A percentile compares a stretch with the other conserved stretches of the same genome.
These are phyloP conservation scores for Manis crassicaudata DNA, from an alignment of 2,797 vertebrate genomes.

Conservation along the genomic window DNA sequence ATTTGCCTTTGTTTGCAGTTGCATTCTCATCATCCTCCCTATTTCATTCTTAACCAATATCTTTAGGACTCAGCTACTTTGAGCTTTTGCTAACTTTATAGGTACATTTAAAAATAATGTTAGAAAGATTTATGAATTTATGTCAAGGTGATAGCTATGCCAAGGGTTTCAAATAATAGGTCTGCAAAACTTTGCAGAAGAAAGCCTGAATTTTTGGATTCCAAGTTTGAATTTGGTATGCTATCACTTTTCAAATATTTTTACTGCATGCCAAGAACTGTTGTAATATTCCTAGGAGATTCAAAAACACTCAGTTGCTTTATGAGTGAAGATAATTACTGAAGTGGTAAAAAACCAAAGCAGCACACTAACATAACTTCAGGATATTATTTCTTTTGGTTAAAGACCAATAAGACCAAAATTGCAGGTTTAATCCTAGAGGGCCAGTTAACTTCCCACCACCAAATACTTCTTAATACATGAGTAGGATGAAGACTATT, in stretches of 20 bases:
- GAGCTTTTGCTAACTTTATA: conserved; percentile 48
- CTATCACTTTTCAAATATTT: conserved; percentile 66
- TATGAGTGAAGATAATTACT: conserved; percentile 47
- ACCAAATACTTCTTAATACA: conserved; percentile 34
- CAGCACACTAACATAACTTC: conserved; percentile 45
- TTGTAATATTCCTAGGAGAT: conserved; percentile 44
- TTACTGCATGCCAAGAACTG: conserved; percentile 64
- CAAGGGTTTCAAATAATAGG: conserved; percentile 61
- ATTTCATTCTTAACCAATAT: not conserved
- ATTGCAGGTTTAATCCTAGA: conserved; percentile 38
- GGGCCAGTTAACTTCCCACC: conserved; percentile 39
- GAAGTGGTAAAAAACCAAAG: conserved; percentile 58
- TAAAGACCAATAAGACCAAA: conserved; percentile 24
- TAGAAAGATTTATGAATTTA: conserved; percentile 26
- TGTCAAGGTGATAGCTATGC: conserved; percentile 54
- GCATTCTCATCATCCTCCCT: not conserved
- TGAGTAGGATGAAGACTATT: not conserved
- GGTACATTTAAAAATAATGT: conserved; percentile 45
- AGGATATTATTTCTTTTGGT: conserved; percentile 53
- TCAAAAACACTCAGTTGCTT: conserved; percentile 62
- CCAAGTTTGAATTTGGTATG: conserved; percentile 54
- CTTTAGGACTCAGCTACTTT: not conserved
- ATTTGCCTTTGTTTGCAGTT: not conserved
- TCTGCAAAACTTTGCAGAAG: conserved; percentile 45
- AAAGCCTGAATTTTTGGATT: not conserved